These are phyloP conservation scores for Chymomyza fuscimana DNA, from an alignment of 2,888 invertebrate genomes.

Conservation along the genomic window DNA sequence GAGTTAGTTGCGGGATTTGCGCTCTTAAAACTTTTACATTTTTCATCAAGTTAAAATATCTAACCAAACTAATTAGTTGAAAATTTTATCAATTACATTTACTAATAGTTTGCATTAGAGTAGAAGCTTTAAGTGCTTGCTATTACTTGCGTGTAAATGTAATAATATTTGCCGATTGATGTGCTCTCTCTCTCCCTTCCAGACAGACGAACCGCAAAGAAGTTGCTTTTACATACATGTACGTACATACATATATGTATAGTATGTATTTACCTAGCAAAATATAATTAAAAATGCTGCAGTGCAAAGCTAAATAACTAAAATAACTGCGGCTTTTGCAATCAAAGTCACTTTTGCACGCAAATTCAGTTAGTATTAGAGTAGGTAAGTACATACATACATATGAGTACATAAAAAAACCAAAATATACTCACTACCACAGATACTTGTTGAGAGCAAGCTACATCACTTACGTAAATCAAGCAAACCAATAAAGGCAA, in stretches of 20 bases:
- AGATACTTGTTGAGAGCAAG: slow-evolving; percentile 6
- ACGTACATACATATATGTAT: too few species aligned
- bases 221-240: slow-evolving; percentile 1
- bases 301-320: slow-evolving; percentile 30
- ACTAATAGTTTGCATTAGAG: not conserved
- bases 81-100: not conserved
- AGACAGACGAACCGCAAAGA: not conserved
- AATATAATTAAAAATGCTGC: slow-evolving; percentile 59
- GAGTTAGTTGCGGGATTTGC: too few species aligned
- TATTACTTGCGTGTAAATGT: not conserved
- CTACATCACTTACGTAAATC: slow-evolving; percentile 63
- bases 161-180: not conserved
- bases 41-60: not conserved
- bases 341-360: slow-evolving; percentile 56
- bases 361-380: slow-evolving; percentile 39
- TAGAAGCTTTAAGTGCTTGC: too few species aligned
- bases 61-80: not conserved
- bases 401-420: not conserved
- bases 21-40: not conserved
- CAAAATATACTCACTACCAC: not conserved
- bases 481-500: slow-evolving; percentile 61
- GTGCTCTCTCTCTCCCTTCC: not conserved
- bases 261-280: slow-evolving; percentile 15
- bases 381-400: not conserved
- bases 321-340: slow-evolving; percentile 58